Conservation (phyloP, 2,888 invertebrate genomes). For the Agrochola lychnidis region DNA sequence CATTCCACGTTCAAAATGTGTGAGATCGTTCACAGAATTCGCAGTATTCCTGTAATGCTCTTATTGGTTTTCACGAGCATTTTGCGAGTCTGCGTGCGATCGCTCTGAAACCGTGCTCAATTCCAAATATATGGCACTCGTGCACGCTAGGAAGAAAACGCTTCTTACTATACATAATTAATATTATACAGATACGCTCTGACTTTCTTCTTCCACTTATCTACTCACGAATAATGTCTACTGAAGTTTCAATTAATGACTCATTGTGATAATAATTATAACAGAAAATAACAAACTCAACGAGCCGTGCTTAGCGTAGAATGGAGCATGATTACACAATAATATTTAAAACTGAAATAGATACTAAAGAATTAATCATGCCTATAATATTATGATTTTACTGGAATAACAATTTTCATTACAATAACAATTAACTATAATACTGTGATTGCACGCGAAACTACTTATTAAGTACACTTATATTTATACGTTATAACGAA, state of each 20-base stretch:
- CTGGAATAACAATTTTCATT: constrained; percentile 36
- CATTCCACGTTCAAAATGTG: constrained; percentile 64
- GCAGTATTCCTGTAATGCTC: constrained; percentile 51
- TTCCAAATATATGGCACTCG: constrained; percentile 76
- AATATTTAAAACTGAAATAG: constrained; percentile 34
- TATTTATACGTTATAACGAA: constrained; percentile 33
- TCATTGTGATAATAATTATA: constrained; percentile 57
- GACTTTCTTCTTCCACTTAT: constrained; percentile 65
- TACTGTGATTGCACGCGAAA: constrained; percentile 37
- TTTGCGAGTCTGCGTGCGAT: constrained; percentile 66
- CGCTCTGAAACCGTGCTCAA: constrained; percentile 66
- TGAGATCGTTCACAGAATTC: constrained; percentile 56
- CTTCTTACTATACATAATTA: constrained; percentile 54
- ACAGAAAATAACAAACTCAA: constrained; percentile 52
- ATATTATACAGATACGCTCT: constrained; percentile 67
- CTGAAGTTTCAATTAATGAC: constrained; percentile 55
- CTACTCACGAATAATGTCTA: constrained; percentile 57
- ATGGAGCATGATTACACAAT: constrained; percentile 71
- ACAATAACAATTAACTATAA: constrained; percentile 27
- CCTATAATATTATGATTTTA: constrained; percentile 8
- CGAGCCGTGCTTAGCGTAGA: constrained; percentile 71
- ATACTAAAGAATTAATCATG: constrained; percentile 37
- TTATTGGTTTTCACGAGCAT: constrained; percentile 44
- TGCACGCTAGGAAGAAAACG: constrained; percentile 78
- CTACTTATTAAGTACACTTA: constrained; percentile 23